Evolutionary conservation across 2,888 invertebrate genomes (phyloP).

Genomic region (Tenthredo scrophulariae): DNA sequence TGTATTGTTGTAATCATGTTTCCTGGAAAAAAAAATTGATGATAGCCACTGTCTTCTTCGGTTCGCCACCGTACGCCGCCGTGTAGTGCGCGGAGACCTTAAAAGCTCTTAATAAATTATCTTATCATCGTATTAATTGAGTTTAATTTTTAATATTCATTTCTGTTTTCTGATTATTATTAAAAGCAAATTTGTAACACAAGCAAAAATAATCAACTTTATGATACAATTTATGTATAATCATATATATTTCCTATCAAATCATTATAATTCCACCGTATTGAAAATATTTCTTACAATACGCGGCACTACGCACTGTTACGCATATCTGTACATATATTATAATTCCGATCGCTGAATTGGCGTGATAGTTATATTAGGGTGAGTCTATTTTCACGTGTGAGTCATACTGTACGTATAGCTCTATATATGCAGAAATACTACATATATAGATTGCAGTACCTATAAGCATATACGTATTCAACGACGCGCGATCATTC

Average conservation of each 20-base stretch:
- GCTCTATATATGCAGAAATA: not conserved
- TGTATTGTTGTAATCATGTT: too few relatives aligned
- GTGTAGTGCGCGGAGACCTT: too few relatives aligned
- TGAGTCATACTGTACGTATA: conserved; percentile 22
- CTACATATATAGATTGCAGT: not conserved
- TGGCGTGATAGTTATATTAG: not conserved
- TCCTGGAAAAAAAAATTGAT: too few relatives aligned
- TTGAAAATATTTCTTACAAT: not conserved
- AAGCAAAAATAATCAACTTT: not conserved
- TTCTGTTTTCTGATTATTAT: not conserved
- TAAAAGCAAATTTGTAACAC: not conserved
- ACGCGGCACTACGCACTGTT: not conserved
- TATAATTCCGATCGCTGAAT: conserved; percentile 32
- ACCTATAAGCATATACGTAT: not conserved
- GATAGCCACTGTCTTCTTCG: too few relatives aligned
- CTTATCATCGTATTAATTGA: not conserved
- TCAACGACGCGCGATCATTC: not conserved
- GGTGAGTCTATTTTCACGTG: conserved; percentile 27
- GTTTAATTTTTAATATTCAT: not conserved
- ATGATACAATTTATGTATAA: not conserved
- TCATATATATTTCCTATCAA: not conserved
- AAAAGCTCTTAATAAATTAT: not conserved
- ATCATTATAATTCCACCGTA: not conserved
- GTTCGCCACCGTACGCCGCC: too few relatives aligned
- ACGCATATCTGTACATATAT: not conserved